Base-by-base conservation (phyloP, 2,888 invertebrate genomes). In the Eugnorisma glareosa region DNA sequence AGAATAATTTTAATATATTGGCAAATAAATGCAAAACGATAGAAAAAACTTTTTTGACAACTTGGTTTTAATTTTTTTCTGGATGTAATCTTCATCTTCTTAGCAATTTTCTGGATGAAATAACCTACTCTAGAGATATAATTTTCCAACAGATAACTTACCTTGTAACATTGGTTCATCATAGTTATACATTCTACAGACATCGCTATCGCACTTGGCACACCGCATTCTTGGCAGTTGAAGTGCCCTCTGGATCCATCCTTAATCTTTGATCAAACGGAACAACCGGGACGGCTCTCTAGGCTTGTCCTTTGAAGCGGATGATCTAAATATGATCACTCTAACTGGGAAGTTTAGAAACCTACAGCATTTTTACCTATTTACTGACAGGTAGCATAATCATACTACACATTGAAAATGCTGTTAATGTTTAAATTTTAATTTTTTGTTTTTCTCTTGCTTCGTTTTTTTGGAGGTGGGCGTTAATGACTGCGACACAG, bases 231-330 rank as follows among this genome's bases (percentile, higher is more conserved):
- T 63, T 75, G 64, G 54, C 31, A 75, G 57, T 59, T 85, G 73
- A 63, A 68, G 86, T 35, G 15, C 66, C 54, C 57, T 63, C 57
- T 72, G 45, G 43, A 68, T 68, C 70, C 61, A 31, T 40, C 57
- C 83, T 64, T 82, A 5, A 74, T 82, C 86, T 77, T 85, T 51
- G 77, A 83, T 83, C 78, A 82, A 82, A 74, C 82, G 24, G 63
- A 48, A 73, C 64, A 67, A 64, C 57, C 66, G 45, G 45, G 54
- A 31, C 37, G 31, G 37, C 71, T 70, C 51, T 67, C n/a, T n/a
- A 66, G 48, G n/a, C 37, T 37, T 37, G 28, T 74, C 51, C 51
- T 69, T 78, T 78, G 69, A 74, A 35, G 74, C 10, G 24, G 37
- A 40, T 35, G 11, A 51, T 67, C 68, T 51, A 21, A 48, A 48